Conservation (phyloP, 2,888 invertebrate species). For the Machimus atricapillus region DNA sequence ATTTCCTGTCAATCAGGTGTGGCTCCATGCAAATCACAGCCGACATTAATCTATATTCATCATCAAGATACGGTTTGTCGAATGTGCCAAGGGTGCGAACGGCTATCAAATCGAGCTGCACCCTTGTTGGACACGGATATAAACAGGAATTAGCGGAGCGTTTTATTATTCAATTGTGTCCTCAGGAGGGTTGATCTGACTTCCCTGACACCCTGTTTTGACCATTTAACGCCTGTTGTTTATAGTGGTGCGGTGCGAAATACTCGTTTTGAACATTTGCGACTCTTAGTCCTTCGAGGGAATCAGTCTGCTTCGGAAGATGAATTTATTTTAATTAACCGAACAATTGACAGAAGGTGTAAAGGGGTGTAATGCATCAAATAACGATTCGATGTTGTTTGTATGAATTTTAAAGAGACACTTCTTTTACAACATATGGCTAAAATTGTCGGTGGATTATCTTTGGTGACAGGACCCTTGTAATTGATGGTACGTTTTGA, state of each 20-base stretch:
- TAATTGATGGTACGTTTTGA: neutral
- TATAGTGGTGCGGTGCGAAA: neutral
- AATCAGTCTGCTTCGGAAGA: neutral
- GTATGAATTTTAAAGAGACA: neutral
- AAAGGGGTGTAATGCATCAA: neutral
- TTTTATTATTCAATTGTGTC: slow-evolving; percentile 26
- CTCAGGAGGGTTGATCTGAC: neutral
- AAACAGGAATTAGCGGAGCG: slow-evolving; percentile 33
- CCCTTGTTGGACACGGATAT: slow-evolving; percentile 21
- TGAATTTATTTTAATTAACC: slow-evolving; percentile 20
- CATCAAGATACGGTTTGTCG: neutral
- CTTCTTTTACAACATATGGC: neutral
- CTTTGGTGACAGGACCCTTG: neutral
- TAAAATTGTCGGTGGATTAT: neutral
- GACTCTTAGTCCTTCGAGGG: neutral
- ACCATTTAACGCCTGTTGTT: neutral
- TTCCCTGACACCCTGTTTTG: neutral
- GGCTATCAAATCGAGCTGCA: neutral
- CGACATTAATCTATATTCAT: neutral
- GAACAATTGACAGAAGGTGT: neutral
- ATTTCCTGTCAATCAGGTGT: neutral
- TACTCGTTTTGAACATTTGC: neutral
- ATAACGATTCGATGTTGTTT: neutral
- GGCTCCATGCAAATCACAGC: neutral
- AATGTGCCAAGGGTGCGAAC: neutral